Percentiles rank a stretch among this genome's conserved stretches.
These are phyloP conservation scores for Bellardia bayeri DNA, from an alignment of 2,888 invertebrate genomes.

Conservation along the genomic window DNA sequence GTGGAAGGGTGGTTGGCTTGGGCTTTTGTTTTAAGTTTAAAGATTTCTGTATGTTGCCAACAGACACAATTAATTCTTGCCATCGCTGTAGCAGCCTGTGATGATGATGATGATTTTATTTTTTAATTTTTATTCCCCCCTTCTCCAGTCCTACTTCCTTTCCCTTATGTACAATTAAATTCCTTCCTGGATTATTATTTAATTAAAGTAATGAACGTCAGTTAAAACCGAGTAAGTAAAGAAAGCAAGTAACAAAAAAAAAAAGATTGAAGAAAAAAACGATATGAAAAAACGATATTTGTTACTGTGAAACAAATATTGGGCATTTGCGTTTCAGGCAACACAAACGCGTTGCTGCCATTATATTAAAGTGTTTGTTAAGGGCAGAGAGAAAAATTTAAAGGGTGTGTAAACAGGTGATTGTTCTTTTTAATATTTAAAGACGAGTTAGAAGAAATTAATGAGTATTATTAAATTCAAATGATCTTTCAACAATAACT, in stretches of 20 bases:
- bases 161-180: conserved; percentile 56
- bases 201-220: conserved; percentile 68
- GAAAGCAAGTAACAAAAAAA: neutral
- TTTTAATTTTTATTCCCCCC: neutral
- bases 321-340: conserved; percentile 46
- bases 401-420: neutral
- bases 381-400: neutral
- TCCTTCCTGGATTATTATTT: conserved; percentile 67
- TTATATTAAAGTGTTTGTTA: conserved; percentile 36
- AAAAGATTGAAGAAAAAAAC: neutral
- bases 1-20: neutral
- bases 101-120: neutral
- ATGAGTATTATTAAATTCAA: too few species aligned
- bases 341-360: conserved; percentile 25
- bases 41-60: conserved; percentile 25
- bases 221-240: conserved; percentile 17
- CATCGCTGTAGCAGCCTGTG: neutral
- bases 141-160: neutral
- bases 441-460: too few species aligned
- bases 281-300: too few species aligned
- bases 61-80: conserved; percentile 47
- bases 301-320: conserved; percentile 65
- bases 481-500: too few species aligned
- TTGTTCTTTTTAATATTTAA: too few species aligned
- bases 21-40: conserved; percentile 41